phyloP scores from a whole-genome alignment of 2,797 vertebrate species.

The Rhincodon typus region DNA sequence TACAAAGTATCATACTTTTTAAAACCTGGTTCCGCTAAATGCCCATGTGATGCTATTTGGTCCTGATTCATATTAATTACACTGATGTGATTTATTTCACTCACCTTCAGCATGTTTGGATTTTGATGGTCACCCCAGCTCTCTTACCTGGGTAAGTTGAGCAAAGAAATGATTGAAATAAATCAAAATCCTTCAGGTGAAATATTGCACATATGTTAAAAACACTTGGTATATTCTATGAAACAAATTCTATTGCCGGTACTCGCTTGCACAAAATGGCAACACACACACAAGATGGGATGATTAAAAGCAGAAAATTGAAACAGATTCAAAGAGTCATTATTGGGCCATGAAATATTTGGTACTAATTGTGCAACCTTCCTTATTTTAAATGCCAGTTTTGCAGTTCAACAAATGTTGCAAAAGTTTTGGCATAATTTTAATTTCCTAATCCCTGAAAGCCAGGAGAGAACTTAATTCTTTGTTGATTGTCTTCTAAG shows the following conservation, averaged over 20 bases:
- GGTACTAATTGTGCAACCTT: background rate
- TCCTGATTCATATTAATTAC: too few species aligned
- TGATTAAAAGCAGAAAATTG: background rate
- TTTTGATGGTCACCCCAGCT: too few species aligned
- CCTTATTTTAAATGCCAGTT: background rate
- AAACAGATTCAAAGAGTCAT: background rate
- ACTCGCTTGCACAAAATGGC: background rate
- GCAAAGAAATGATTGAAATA: background rate
- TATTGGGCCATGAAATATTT: background rate
- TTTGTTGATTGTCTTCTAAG: background rate
- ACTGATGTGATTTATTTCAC: background rate
- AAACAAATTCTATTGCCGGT: background rate
- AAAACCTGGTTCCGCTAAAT: background rate
- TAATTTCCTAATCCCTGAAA: background rate
- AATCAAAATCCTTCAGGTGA: background rate
- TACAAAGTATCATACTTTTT: background rate
- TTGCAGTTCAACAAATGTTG: constrained; percentile 1
- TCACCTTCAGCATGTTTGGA: too few species aligned
- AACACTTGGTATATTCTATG: background rate
- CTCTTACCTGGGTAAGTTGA: too few species aligned
- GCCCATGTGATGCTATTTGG: background rate
- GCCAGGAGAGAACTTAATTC: background rate
- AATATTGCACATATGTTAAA: background rate
- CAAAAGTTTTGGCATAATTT: background rate
- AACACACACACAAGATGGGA: background rate